phyloP scores from a whole-genome alignment of 2,113 vertebrate genomes.

The Cochlearius cochlearius region DNA sequence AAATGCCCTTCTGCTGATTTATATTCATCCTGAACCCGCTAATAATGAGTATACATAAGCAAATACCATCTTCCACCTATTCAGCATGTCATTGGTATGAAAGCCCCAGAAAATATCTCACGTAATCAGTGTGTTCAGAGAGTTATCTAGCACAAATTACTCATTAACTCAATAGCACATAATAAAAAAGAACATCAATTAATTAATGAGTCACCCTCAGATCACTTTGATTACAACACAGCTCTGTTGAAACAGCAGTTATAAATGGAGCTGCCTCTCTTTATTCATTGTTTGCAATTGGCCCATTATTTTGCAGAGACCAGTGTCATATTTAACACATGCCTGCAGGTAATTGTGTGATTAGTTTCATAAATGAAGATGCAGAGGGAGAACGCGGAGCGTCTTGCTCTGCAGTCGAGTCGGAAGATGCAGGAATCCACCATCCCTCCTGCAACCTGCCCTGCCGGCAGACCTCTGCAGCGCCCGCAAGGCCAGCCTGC shows the following conservation, averaged over 20 bases:
- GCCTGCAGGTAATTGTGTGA: constrained; percentile 70
- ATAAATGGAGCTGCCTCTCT: constrained; percentile 70
- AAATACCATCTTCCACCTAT: constrained; percentile 51
- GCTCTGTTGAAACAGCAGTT: constrained; percentile 66
- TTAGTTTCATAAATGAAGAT: constrained; percentile 71
- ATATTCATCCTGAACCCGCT: constrained; percentile 36
- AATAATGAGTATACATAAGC: constrained; percentile 57
- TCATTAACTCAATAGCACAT: constrained; percentile 83
- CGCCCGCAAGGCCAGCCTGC: fast-evolving
- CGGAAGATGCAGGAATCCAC: neutral
- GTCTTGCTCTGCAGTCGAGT: neutral
- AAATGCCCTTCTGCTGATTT: constrained; percentile 41
- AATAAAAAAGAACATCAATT: constrained; percentile 84
- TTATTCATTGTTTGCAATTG: constrained; percentile 70
- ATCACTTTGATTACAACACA: constrained; percentile 75
- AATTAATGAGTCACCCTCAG: constrained; percentile 81
- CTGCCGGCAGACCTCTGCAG: neutral
- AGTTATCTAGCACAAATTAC: constrained; percentile 82
- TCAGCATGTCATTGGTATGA: constrained; percentile 64
- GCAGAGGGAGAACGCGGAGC: neutral
- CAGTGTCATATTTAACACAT: constrained; percentile 71
- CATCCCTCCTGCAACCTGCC: fast-evolving
- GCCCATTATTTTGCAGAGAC: constrained; percentile 63
- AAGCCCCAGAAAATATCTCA: constrained; percentile 76
- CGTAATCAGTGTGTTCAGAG: constrained; percentile 78